A percentile compares a stretch with the other conserved stretches of the same genome.
These are phyloP conservation scores for Chouioia cunea DNA, from an alignment of 2,888 invertebrate genomes.

Conservation along the genomic window DNA sequence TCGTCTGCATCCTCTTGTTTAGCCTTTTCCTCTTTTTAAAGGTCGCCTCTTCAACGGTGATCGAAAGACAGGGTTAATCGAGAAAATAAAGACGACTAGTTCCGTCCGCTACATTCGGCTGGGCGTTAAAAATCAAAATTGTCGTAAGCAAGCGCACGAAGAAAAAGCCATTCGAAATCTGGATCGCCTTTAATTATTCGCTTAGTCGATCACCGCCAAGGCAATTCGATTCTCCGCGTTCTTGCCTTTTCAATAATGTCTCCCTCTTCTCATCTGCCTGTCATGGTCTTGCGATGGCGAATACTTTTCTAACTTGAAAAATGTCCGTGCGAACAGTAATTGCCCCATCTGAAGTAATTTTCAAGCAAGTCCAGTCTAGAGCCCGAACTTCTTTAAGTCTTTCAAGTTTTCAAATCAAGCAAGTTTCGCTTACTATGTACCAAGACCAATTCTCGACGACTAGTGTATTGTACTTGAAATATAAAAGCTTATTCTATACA, in stretches of 20 bases:
- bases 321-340: not conserved
- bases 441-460: no score
- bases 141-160: slow-evolving; percentile 11
- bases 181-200: slow-evolving; percentile 58
- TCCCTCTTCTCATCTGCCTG: not conserved
- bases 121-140: slow-evolving; percentile 23
- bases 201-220: slow-evolving; percentile 47
- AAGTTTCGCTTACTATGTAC: no score
- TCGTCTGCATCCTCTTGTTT: no score
- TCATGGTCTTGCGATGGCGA: not conserved
- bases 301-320: slow-evolving; percentile 22
- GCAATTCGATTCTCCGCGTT: slow-evolving; percentile 48
- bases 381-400: no score
- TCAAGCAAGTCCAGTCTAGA: not conserved
- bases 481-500: no score
- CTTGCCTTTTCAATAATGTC: slow-evolving; percentile 24
- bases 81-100: no score
- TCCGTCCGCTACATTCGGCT: no score
- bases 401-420: no score
- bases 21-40: no score
- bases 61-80: no score
- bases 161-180: slow-evolving; percentile 50
- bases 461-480: no score
- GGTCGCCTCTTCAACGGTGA: no score
- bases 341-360: not conserved